phyloP scores from a whole-genome alignment of 1,140 invertebrate species.

The Laupala kohalensis region DNA sequence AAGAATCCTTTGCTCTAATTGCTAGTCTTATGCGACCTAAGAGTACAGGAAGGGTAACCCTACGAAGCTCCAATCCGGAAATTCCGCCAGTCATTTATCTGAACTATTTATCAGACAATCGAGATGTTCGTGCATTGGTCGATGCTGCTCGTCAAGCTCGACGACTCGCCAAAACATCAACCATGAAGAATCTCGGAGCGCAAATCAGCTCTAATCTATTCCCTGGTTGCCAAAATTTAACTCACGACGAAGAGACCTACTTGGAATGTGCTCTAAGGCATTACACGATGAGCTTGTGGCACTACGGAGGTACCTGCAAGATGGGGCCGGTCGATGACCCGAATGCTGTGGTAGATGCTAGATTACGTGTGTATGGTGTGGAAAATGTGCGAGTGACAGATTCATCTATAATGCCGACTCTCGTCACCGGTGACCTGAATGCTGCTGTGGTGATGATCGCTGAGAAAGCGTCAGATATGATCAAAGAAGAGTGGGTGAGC shows the following conservation, averaged over 20 bases:
- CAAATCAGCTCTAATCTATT: slow-evolving; percentile 4
- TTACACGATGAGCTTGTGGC: background rate
- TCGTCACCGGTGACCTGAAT: slow-evolving; percentile 29
- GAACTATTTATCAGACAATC: slow-evolving; percentile 72
- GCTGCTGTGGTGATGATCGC: slow-evolving; percentile 43
- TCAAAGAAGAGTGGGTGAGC: background rate
- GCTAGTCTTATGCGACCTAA: slow-evolving; percentile 62
- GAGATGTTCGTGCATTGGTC: slow-evolving; percentile 59
- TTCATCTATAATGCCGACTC: slow-evolving; percentile 20
- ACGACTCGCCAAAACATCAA: background rate
- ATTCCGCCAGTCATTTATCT: slow-evolving; percentile 78
- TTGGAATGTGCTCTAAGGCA: slow-evolving; percentile 22
- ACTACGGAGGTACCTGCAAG: slow-evolving; percentile 26
- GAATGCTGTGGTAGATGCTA: slow-evolving; percentile 18
- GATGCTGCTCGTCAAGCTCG: slow-evolving; percentile 28
- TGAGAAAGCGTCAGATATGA: slow-evolving; percentile 27
- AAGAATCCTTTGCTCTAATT: slow-evolving; percentile 18
- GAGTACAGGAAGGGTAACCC: slow-evolving; percentile 25
- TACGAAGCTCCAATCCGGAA: slow-evolving; percentile 58
- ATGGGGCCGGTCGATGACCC: slow-evolving; percentile 24
- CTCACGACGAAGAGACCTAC: slow-evolving; percentile 17
- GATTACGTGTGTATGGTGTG: slow-evolving; percentile 24
- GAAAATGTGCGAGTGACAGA: slow-evolving; percentile 21
- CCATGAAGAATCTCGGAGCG: background rate
- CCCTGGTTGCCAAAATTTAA: slow-evolving; percentile 21